Conservation (phyloP, 2,797 vertebrate genomes). For the Gymnodraco acuticeps region DNA sequence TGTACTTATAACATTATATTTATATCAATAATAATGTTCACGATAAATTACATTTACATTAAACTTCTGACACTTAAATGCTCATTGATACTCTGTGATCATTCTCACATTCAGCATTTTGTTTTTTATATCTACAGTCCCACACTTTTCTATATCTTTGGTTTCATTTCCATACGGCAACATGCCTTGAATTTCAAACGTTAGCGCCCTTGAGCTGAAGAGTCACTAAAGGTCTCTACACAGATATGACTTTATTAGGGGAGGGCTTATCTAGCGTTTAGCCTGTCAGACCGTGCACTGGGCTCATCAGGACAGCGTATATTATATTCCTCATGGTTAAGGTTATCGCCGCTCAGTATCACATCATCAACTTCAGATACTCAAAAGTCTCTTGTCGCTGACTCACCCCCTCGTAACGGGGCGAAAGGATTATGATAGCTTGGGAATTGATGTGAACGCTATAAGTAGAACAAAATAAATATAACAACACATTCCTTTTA, state of each 20-base stretch:
- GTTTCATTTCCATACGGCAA: conserved; percentile 14
- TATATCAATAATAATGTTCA: too few species aligned
- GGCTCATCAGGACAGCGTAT: conserved; percentile 21
- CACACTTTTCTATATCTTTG: background rate
- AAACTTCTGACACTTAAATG: background rate
- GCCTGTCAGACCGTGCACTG: conserved; percentile 3
- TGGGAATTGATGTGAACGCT: too few species aligned
- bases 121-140: conserved; percentile 27
- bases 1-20: background rate
- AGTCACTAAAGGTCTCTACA: conserved; percentile 13
- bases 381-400: background rate
- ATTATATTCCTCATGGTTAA: conserved; percentile 27
- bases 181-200: background rate
- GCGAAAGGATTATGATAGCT: too few species aligned
- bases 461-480: too few species aligned
- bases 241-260: conserved; percentile 21
- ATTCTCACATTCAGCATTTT: background rate
- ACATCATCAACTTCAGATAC: conserved; percentile 19
- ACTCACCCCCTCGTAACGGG: background rate
- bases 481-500: too few species aligned
- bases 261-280: conserved; percentile 16
- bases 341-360: conserved; percentile 9
- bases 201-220: background rate
- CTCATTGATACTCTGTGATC: background rate
- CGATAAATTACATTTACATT: conserved; percentile 3